These are phyloP conservation scores for Sarcophaga rosellei DNA, from an alignment of 2,888 invertebrate genomes.

Conservation along the genomic window DNA sequence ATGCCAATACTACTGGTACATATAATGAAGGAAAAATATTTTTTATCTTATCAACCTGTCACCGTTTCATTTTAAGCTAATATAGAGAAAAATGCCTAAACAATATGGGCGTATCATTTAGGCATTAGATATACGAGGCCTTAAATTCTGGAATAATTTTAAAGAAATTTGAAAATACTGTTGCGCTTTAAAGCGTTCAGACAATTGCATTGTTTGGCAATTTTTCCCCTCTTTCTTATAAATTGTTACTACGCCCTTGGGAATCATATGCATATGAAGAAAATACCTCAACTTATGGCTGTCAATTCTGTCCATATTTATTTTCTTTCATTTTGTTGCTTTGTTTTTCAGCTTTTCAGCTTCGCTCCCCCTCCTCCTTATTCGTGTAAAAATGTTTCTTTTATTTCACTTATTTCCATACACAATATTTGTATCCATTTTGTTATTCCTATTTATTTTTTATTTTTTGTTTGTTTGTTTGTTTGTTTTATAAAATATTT, in stretches of 20 bases:
- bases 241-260: background rate
- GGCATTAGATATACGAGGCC: background rate
- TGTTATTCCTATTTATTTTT: too few relatives aligned
- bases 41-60: conserved; percentile 21
- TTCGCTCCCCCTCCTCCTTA: too few relatives aligned
- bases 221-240: background rate
- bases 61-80: conserved; percentile 1
- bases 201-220: too few relatives aligned
- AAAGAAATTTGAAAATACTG: too few relatives aligned
- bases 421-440: conserved; percentile 6
- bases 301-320: conserved; percentile 47
- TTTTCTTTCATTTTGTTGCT: background rate
- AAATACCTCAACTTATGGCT: conserved; percentile 43
- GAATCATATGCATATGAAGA: background rate
- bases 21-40: conserved; percentile 14
- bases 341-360: background rate
- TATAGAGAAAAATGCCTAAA: background rate
- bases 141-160: background rate
- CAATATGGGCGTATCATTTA: background rate
- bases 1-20: background rate
- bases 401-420: conserved; percentile 4
- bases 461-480: too few relatives aligned
- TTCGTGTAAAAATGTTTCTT: conserved; percentile 7
- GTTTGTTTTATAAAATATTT: conserved; percentile 8
- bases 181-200: too few relatives aligned